Conservation (phyloP, 2,888 invertebrate genomes). For the Andrena minutula region DNA sequence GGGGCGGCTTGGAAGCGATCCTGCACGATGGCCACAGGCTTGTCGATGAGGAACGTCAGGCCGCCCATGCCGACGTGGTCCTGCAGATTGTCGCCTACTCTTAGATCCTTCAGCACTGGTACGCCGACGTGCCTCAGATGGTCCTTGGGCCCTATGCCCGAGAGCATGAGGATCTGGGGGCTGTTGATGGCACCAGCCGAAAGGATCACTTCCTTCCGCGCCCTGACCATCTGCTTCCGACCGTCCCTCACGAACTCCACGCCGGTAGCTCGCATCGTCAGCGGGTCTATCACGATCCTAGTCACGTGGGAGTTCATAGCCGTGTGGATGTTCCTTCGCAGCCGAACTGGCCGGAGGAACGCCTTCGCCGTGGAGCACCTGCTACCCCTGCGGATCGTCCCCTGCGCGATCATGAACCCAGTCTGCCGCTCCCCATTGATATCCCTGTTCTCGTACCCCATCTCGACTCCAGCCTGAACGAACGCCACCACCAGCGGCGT, state of each 20-base stretch:
- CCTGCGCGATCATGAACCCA: constrained; percentile 93
- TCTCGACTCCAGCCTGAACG: constrained; percentile 92
- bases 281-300: constrained; percentile 90
- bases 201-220: constrained; percentile 93
- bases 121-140: constrained; percentile 91
- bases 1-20: constrained; percentile 91
- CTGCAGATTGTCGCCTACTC: constrained; percentile 93
- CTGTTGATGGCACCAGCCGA: constrained; percentile 96
- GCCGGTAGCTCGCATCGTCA: constrained; percentile 91
- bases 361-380: constrained; percentile 96
- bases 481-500: constrained; percentile 93
- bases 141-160: constrained; percentile 92
- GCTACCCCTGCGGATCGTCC: constrained; percentile 90
- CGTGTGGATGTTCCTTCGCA: constrained; percentile 92
- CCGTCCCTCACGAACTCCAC: constrained; percentile 93
- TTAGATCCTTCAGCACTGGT: constrained; percentile 90
- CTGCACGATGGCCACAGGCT: constrained; percentile 93
- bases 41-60: constrained; percentile 92
- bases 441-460: constrained; percentile 94
- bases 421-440: constrained; percentile 93
- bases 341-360: constrained; percentile 91
- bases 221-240: constrained; percentile 89
- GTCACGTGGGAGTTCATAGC: constrained; percentile 93
- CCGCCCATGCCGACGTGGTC: constrained; percentile 96
- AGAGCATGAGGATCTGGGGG: constrained; percentile 96